Conservation (phyloP, 2,888 invertebrate species). For the Mesochorus sp. region DNA sequence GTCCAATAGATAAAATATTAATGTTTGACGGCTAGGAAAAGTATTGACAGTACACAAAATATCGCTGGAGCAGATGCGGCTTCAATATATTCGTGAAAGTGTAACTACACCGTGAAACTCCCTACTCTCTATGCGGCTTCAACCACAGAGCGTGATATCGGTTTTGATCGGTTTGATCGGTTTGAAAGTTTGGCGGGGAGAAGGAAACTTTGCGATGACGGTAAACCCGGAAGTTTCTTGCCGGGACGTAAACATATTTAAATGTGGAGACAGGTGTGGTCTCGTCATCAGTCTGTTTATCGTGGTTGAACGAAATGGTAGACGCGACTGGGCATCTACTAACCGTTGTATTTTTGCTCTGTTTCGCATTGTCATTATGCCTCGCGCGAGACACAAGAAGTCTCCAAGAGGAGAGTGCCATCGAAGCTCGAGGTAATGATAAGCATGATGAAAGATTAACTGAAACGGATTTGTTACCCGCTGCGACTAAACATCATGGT, state of each 20-base stretch:
- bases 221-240: conserved; percentile 38
- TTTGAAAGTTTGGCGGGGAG: conserved; percentile 50
- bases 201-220: conserved; percentile 27
- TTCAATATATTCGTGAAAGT: conserved; percentile 55
- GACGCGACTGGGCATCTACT: conserved; percentile 50
- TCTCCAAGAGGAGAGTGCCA: not conserved
- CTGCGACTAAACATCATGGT: conserved; percentile 55
- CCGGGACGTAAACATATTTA: conserved; percentile 71
- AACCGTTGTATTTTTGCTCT: conserved; percentile 52
- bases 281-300: conserved; percentile 71
- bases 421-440: not conserved
- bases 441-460: not conserved
- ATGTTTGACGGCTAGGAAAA: conserved; percentile 1
- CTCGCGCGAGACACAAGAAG: conserved; percentile 65
- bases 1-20: not conserved
- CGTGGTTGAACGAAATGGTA: conserved; percentile 68
- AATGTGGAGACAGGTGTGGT: conserved; percentile 67
- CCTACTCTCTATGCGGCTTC: not conserved
- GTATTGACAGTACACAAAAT: not conserved
- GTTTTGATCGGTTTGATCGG: conserved; percentile 36
- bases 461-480: conserved; percentile 59
- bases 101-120: not conserved
- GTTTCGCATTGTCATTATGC: conserved; percentile 60
- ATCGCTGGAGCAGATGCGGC: conserved; percentile 33
- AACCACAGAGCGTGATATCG: conserved; percentile 35